Base-by-base conservation (phyloP, 2,888 invertebrate species). In the Netelia melanura region DNA sequence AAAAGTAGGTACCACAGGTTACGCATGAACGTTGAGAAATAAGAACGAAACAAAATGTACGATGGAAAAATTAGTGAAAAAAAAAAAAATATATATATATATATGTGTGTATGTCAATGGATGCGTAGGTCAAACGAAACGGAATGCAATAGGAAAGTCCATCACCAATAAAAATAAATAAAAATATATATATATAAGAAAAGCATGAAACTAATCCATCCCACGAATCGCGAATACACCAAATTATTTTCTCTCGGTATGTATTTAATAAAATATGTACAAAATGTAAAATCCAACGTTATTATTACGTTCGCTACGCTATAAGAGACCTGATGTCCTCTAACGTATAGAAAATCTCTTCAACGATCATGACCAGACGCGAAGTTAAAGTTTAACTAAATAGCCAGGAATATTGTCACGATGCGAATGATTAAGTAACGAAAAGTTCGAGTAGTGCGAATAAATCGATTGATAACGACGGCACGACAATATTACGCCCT, bases 1-100 rank as follows among this genome's bases (percentile, higher is more conserved):
- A 90, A 91, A 91, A 93, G 93, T 93, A 93, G 93, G 93, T 92
- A 92, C 92, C 92, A 92, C 91, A 81, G 85, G 82, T 85, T 79
- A 85, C 85, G 81, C 75, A 81, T 85, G 65, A 81, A 81, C 81
- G 85, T 71, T 81, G 81, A 75, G 56, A 79, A 70, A 79, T 70
- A 68, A 68, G 71, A 52, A 21, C 23, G 58, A 70, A 61, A 64
- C 43, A 38, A 80, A 25, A 62, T 56, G 43, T 61, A 68, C 17
- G 68, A 78, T 61, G 52, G 43, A 64, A 70, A 61, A 67, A 79
- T 75, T 74, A 74, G 79, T 70, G n/a, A 3, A 68, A 64, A n/a
- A 79, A 70, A 64, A 52, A 78, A 56, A 61, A 52, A 70, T 83
- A 56, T 30, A 30, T 21, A 21, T 30, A 30, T 3, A 30, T 30